Evolutionary conservation across 2,888 invertebrate genomes (phyloP).

Genomic region (Andrena minutula): DNA sequence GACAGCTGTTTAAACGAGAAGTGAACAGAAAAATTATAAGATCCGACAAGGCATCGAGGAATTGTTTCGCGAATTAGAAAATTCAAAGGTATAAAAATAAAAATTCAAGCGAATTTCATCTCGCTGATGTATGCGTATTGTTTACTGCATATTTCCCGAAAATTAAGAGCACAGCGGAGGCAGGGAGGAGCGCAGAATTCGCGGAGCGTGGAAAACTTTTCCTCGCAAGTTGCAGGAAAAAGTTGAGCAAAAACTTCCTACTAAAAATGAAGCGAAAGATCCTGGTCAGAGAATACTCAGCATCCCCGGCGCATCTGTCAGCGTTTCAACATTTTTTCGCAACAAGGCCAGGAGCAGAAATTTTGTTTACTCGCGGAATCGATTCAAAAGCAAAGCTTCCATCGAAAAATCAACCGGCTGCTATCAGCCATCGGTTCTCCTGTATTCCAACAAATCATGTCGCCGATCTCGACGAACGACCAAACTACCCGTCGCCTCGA

Average conservation of each 20-base stretch:
- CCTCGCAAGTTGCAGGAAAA: constrained; percentile 7
- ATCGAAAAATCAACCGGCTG: neutral
- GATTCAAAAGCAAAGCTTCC: constrained; percentile 22
- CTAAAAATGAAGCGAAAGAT: constrained; percentile 13
- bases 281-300: constrained; percentile 1
- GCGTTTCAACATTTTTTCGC: neutral
- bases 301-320: constrained; percentile 2
- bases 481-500: neutral
- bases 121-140: neutral
- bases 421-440: too few relatives aligned
- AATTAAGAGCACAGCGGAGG: constrained; percentile 2
- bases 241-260: constrained; percentile 2
- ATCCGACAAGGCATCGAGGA: neutral
- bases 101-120: too few relatives aligned
- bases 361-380: neutral
- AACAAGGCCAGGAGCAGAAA: neutral
- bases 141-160: constrained; percentile 11
- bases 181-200: neutral
- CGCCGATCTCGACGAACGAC: neutral
- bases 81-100: too few relatives aligned
- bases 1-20: constrained; percentile 12
- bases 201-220: constrained; percentile 11
- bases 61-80: neutral
- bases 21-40: neutral
- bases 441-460: constrained; percentile 1